Base-by-base conservation (phyloP, 2,888 invertebrate species). In the Anthophora plumipes region DNA sequence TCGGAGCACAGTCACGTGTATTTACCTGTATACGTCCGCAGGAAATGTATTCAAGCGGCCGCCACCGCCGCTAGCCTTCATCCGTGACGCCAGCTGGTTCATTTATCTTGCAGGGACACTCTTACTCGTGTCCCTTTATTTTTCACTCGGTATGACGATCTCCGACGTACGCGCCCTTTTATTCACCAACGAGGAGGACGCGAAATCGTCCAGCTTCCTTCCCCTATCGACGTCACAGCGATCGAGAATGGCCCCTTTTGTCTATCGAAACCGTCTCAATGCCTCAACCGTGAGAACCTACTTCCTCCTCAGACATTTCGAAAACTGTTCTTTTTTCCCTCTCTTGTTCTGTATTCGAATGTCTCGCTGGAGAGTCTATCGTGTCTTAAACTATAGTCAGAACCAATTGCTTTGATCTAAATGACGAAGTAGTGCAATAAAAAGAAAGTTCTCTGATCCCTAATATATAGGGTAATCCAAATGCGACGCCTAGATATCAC, bases 41-140 rank as follows among this genome's bases (percentile, higher is more conserved):
- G 86, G 83, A 86, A 89, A 81, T 72, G 88, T 84, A 89, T 89
- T 89, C 87, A 88, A n/a, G n/a, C n/a, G n/a, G n/a, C n/a, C n/a
- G 63, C 54, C 80, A 74, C 77, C 84, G 84, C 81, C 57, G 31
- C 31, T 84, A 82, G 77, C 83, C 84, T 84, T 88, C 89, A 67
- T 74, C 82, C 82, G 78, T 80, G 85, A 85, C 83, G 74, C 80
- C 89, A 89, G 88, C 89, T 88, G 89, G 76, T 89, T 84, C 88
- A 86, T 88, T 88, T 86, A 87, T 89, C 88, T 84, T 83, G 77
- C 82, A 79, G 57, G 82, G 77, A 82, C 78, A 75, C 77, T 80
- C 57, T 74, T 61, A 25, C 68, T 50, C 46, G 64, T 54, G 63
- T 57, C 74, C 69, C 50, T 75, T 83, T 76, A 77, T 59, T 75